Conservation (phyloP, 64 coral and sea anemone species). For the Pachyseris speciosa region DNA sequence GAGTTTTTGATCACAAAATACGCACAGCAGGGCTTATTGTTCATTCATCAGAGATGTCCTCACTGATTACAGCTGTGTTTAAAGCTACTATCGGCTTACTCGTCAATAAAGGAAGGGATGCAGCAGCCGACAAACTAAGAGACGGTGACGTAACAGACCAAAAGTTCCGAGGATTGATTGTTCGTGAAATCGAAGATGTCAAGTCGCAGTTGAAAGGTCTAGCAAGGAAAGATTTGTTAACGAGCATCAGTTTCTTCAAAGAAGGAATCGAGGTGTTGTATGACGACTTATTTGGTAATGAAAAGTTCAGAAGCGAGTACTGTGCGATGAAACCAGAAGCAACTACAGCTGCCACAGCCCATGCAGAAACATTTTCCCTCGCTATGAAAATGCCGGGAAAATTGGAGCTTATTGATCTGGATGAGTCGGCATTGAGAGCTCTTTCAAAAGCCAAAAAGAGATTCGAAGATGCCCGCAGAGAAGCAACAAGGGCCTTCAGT, state of each 20-base stretch:
- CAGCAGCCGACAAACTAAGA: slow-evolving; percentile 3
- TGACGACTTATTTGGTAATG: neutral
- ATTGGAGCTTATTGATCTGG: neutral
- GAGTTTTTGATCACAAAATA: no score
- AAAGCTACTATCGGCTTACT: neutral
- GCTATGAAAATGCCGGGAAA: neutral
- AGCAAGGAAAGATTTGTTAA: slow-evolving; percentile 42
- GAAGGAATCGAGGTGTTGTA: slow-evolving; percentile 42
- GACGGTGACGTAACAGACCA: slow-evolving; percentile 56
- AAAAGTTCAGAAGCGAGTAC: neutral
- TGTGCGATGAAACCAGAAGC: neutral
- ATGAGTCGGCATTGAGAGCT: neutral
- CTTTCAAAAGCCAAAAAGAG: slow-evolving; percentile 6
- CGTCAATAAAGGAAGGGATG: neutral
- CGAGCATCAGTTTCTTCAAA: slow-evolving; percentile 45
- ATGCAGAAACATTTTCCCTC: neutral
- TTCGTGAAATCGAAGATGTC: slow-evolving; percentile 54
- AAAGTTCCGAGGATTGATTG: slow-evolving; percentile 44
- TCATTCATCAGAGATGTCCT: neutral
- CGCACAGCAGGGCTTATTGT: no score
- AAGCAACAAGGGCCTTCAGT: slow-evolving; percentile 61
- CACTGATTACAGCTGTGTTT: neutral
- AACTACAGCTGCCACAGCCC: neutral
- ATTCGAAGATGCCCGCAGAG: slow-evolving; percentile 28
- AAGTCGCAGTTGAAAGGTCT: slow-evolving; percentile 60